Conservation (phyloP, 2,113 vertebrate species). For the Merops nubicus region DNA sequence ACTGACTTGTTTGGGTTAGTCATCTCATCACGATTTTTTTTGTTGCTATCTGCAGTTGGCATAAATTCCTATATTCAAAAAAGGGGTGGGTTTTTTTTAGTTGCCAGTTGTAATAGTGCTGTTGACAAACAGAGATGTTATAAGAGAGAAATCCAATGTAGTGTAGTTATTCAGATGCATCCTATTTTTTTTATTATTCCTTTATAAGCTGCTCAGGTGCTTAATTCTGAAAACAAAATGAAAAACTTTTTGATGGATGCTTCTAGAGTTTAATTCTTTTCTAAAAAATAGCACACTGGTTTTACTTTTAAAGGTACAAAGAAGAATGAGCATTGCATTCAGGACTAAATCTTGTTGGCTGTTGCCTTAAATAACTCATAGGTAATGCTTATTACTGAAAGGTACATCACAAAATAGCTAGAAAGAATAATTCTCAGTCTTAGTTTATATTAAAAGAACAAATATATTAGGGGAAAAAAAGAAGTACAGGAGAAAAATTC, state of each 20-base stretch:
- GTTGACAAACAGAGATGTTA: slow-evolving; percentile 48
- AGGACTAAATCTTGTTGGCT: slow-evolving; percentile 8
- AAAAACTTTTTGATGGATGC: neutral
- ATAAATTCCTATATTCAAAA: neutral
- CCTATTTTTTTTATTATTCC: neutral
- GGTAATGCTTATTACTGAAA: neutral
- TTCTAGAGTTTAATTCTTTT: slow-evolving; percentile 14
- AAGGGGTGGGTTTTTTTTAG: neutral
- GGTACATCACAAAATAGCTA: neutral
- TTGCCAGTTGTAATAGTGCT: slow-evolving; percentile 18
- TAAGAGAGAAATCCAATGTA: slow-evolving; percentile 35
- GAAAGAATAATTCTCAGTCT: neutral
- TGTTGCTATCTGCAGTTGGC: slow-evolving; percentile 8
- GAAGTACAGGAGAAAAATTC: neutral
- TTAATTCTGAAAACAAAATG: slow-evolving; percentile 41
- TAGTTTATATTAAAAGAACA: slow-evolving; percentile 14
- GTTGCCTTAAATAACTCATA: slow-evolving; percentile 4
- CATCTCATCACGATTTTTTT: slow-evolving; percentile 29
- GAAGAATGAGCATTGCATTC: neutral
- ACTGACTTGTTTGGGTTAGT: slow-evolving; percentile 8
- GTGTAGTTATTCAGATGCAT: slow-evolving; percentile 26
- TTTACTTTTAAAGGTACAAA: slow-evolving; percentile 10
- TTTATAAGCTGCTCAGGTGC: slow-evolving; percentile 18
- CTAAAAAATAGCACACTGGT: neutral
- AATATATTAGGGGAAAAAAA: neutral